These are phyloP conservation scores for Rhegmatorhina hoffmannsi DNA, from an alignment of 2,113 vertebrate genomes.

Conservation along the genomic window DNA sequence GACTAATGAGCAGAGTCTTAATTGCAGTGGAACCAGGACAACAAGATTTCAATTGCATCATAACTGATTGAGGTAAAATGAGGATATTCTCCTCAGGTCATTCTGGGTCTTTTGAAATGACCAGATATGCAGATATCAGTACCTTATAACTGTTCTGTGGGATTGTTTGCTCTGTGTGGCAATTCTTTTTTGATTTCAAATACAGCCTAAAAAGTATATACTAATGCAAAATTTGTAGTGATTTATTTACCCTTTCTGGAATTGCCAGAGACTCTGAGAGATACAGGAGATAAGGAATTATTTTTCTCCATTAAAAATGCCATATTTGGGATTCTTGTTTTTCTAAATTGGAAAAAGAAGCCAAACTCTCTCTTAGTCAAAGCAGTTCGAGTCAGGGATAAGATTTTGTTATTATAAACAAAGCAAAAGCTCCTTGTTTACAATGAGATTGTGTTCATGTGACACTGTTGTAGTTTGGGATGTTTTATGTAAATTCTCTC, in stretches of 20 bases:
- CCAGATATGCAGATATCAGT: not conserved
- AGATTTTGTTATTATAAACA: not conserved
- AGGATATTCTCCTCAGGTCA: constrained; percentile 35
- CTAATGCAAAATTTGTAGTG: not conserved
- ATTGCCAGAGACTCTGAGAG: not conserved
- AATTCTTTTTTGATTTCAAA: not conserved
- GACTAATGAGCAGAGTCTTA: constrained; percentile 45
- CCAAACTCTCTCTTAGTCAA: not conserved
- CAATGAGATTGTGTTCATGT: not conserved
- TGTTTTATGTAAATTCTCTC: too few species aligned
- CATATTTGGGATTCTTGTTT: not conserved
- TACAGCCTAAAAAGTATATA: not conserved
- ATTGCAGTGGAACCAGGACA: constrained; percentile 41
- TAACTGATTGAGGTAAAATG: constrained; percentile 39
- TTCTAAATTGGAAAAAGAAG: not conserved
- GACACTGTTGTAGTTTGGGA: too few species aligned
- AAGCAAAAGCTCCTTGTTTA: not conserved
- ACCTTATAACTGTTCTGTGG: not conserved
- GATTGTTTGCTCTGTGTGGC: not conserved
- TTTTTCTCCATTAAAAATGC: not conserved
- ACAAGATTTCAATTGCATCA: not conserved
- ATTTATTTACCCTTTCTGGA: not conserved
- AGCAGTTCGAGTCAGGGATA: not conserved
- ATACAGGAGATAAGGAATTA: not conserved
- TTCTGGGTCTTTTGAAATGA: not conserved